These are phyloP conservation scores for Metacarcinus magister DNA, from an alignment of 2,888 invertebrate species.

Conservation along the genomic window DNA sequence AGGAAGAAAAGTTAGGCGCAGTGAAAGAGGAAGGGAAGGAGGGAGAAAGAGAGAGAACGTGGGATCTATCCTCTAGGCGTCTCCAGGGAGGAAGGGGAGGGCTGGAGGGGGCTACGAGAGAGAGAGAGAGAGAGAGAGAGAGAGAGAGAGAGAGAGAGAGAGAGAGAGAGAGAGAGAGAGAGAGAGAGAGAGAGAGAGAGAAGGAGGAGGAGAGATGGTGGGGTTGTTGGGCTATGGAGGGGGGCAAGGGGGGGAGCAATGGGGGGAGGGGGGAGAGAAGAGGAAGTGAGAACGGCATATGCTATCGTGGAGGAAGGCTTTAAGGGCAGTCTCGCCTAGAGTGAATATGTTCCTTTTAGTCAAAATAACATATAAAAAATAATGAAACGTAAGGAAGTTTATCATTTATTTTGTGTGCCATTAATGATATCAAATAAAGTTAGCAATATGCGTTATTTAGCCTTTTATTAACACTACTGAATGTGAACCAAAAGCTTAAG, in stretches of 20 bases:
- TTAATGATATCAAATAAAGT: no score
- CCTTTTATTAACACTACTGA: no score
- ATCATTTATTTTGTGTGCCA: no score
- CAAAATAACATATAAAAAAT: not conserved
- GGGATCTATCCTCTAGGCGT: not conserved
- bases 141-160: slow-evolving; percentile 1
- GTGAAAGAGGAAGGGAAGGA: not conserved
- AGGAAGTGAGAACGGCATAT: slow-evolving; percentile 47
- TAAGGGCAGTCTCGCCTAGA: slow-evolving; percentile 43
- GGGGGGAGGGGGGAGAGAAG: not conserved
- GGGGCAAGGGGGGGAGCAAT: not conserved
- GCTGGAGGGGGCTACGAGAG: not conserved
- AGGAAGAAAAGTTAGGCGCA: slow-evolving; percentile 32
- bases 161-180: slow-evolving; percentile 55
- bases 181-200: not conserved
- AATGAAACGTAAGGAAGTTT: not conserved
- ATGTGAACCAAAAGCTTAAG: no score
- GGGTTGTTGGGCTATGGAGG: not conserved
- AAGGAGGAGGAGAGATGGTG: slow-evolving; percentile 17
- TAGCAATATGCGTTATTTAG: no score
- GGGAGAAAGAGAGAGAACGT: not conserved
- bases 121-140: slow-evolving; percentile 49
- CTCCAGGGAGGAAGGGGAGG: not conserved
- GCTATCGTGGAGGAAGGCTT: not conserved
- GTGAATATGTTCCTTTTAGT: not conserved